phyloP scores from a whole-genome alignment of 2,113 vertebrate genomes.

The Rhynchopsitta pachyrhyncha region DNA sequence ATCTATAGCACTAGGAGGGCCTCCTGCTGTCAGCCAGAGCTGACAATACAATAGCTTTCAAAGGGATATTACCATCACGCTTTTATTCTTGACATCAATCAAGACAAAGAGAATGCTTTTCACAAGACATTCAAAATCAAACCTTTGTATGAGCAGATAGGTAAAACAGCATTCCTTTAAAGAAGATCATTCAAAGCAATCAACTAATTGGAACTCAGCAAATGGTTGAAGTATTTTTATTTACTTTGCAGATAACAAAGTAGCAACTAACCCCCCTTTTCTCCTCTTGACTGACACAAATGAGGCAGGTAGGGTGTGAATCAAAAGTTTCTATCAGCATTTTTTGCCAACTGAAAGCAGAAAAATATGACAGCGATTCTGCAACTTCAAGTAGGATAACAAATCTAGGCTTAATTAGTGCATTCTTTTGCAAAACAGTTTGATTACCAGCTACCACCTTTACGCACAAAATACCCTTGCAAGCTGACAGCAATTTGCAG shows the following conservation, averaged over 20 bases:
- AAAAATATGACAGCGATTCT: conserved; percentile 46
- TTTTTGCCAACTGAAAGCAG: conserved; percentile 51
- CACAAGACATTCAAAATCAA: conserved; percentile 81
- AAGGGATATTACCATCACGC: conserved; percentile 82
- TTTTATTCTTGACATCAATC: conserved; percentile 85
- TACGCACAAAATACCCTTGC: conserved; percentile 39
- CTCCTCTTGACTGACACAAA: conserved; percentile 64
- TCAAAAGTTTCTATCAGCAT: conserved; percentile 74
- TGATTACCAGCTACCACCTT: conserved; percentile 40
- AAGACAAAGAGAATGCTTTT: conserved; percentile 84
- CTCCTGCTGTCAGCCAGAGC: conserved; percentile 80
- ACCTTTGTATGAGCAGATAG: conserved; percentile 74
- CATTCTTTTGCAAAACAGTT: conserved; percentile 60
- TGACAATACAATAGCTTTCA: conserved; percentile 84
- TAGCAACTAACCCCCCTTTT: conserved; percentile 28
- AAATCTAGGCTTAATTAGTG: conserved; percentile 64
- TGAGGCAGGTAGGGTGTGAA: conserved; percentile 69
- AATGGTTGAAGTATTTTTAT: conserved; percentile 75
- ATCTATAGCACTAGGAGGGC: conserved; percentile 81
- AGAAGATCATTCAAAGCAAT: conserved; percentile 71
- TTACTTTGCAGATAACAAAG: conserved; percentile 70
- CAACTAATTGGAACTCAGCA: conserved; percentile 76
- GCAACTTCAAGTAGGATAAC: conserved; percentile 64
- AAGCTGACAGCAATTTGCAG: conserved; percentile 65
- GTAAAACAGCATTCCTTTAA: conserved; percentile 77